phyloP scores from a whole-genome alignment of 2,888 invertebrate genomes.

The Beris morrisii region DNA sequence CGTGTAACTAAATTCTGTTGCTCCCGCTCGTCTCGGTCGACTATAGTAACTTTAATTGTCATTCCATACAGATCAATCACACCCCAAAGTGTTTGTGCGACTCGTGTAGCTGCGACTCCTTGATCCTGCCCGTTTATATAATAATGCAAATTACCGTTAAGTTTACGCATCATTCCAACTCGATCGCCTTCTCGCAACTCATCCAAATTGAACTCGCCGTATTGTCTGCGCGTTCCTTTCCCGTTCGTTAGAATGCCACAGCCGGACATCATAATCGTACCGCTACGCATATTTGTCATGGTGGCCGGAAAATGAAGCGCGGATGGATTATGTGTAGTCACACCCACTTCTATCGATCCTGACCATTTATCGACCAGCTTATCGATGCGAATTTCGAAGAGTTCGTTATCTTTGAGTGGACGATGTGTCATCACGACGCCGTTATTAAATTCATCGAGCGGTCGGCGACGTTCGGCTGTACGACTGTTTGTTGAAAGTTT shows the following conservation, averaged over 20 bases:
- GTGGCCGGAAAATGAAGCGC: constrained; percentile 91
- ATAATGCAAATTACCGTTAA: constrained; percentile 84
- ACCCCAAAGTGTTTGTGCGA: constrained; percentile 84
- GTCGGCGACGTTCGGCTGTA: constrained; percentile 83
- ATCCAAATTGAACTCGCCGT: constrained; percentile 91
- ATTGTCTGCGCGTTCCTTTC: constrained; percentile 89
- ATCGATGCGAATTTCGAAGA: constrained; percentile 94
- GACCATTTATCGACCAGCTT: constrained; percentile 94
- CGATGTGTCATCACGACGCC: constrained; percentile 95
- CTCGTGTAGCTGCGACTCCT: constrained; percentile 83
- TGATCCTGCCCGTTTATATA: constrained; percentile 92
- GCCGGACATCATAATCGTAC: constrained; percentile 96
- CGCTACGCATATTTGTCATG: constrained; percentile 94
- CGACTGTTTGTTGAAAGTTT: constrained; percentile 81
- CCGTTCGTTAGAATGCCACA: constrained; percentile 96
- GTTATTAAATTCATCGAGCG: constrained; percentile 93
- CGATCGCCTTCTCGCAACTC: constrained; percentile 90
- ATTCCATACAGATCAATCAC: constrained; percentile 94
- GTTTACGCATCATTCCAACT: constrained; percentile 87
- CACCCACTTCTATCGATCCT: constrained; percentile 70
- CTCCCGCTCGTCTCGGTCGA: constrained; percentile 79
- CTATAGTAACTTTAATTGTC: constrained; percentile 87
- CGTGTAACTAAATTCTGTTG: constrained; percentile 73
- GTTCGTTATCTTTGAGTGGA: constrained; percentile 81
- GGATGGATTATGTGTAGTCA: constrained; percentile 90